Conservation (phyloP, 2,888 invertebrate genomes). For the Anoplius nigerrimus region DNA sequence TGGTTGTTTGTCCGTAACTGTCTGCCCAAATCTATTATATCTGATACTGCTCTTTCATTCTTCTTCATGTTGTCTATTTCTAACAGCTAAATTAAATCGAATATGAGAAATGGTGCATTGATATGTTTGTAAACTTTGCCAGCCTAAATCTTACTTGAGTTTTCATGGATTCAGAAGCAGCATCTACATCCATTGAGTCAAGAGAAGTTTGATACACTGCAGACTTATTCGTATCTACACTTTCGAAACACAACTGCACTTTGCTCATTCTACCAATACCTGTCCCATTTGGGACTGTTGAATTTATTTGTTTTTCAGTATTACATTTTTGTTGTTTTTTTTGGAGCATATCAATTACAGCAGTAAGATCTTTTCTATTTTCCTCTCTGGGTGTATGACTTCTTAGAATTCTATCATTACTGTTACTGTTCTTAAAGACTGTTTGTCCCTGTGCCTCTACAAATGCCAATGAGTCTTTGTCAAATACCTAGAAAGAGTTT, state of each 20-base stretch:
- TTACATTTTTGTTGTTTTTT: constrained; percentile 20
- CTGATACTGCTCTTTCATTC: constrained; percentile 79
- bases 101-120: not conserved
- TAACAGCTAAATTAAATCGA: constrained; percentile 74
- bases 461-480: constrained; percentile 7
- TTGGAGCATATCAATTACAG: constrained; percentile 57
- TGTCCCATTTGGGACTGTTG: not conserved
- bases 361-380: constrained; percentile 58
- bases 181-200: constrained; percentile 69
- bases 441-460: constrained; percentile 6
- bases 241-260: constrained; percentile 71
- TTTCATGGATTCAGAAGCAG: not conserved
- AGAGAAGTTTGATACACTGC: constrained; percentile 80
- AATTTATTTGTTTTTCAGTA: not conserved
- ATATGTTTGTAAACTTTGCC: not conserved
- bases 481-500: constrained; percentile 24
- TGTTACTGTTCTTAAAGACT: constrained; percentile 10
- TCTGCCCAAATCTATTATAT: constrained; percentile 73
- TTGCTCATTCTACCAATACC: constrained; percentile 35
- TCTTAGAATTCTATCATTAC: constrained; percentile 53
- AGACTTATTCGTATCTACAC: constrained; percentile 79
- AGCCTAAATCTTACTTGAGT: not conserved
- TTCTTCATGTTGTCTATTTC: constrained; percentile 79
- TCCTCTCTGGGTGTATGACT: constrained; percentile 49
- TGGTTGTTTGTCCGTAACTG: constrained; percentile 72